Evolutionary conservation across 92 coral and sea anemone species (phyloP), one percentile per base, ranked within the genome.

Genomic region (Hydrozoanthus gracilis): DNA sequence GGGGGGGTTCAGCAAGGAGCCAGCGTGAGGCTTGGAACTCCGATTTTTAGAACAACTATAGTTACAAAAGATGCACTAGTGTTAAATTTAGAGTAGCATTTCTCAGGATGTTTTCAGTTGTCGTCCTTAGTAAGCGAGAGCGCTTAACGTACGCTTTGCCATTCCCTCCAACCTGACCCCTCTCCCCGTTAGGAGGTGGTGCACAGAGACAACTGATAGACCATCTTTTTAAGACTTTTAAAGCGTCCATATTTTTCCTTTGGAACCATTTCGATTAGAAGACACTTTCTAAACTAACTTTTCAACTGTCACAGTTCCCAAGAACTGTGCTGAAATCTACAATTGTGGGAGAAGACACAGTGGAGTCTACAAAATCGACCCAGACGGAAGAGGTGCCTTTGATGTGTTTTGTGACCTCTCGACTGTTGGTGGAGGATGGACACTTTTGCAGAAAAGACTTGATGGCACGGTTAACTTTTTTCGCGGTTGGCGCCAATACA

Each of bases 401-500:
- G 71, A 74, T 14, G 88, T 66, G 8, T 16, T 72, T 66, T 84
- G 88, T 56, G 88, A 84, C 17, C 88, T 71, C 52, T n/a, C 60
- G 55, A 84, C 88, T 15, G 88, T 66, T 3, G 80, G 68, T 2
- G 88, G 88, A 20, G 88, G 88, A 3, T 84, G 88, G 88, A 84
- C 82, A 20, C 80, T 84, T 14, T 39, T 84, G 56, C 88, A 84
- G 35, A 60, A 73, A 39, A 74, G 88, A 56, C 54, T 84, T 35
- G 80, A 84, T 72, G 88, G 88, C 82, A 71, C 80, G 50, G 88
- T 84, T 58, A 77, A 84, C 16, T 84, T 84, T 67, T 56, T 71
- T 51, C 77, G 88, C 52, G 55, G 68, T 8, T 84, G 88, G 88
- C 50, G 18, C 44, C 60, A 84, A 55, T 84, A 84, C 80, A 84